A percentile compares a stretch with the other conserved stretches of the same genome.
phyloP scores from a whole-genome alignment of 2,113 vertebrate genomes.

The Nestor notabilis region DNA sequence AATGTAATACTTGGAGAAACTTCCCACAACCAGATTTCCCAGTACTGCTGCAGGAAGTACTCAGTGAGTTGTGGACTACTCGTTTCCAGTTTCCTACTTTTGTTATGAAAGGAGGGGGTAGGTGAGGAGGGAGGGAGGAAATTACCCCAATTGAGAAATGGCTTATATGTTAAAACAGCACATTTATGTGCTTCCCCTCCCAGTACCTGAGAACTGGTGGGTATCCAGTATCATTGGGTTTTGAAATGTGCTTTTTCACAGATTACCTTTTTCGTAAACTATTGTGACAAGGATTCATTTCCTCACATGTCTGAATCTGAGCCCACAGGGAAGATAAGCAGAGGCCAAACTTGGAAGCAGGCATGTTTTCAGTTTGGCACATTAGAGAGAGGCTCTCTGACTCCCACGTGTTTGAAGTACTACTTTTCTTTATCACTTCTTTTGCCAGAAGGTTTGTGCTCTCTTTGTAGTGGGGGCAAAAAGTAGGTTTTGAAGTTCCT shows the following conservation, averaged over 20 bases:
- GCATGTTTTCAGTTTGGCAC: background rate
- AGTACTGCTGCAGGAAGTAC: background rate
- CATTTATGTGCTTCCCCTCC: background rate
- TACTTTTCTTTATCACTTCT: background rate
- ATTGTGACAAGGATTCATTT: constrained; percentile 61
- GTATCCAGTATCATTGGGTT: background rate
- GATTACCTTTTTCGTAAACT: background rate
- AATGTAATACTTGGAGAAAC: background rate
- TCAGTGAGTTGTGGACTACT: background rate
- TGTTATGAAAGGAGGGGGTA: background rate
- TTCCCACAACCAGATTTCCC: background rate
- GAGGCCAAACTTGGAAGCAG: background rate
- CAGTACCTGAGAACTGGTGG: background rate
- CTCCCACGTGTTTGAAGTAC: background rate
- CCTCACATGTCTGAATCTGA: constrained; percentile 12
- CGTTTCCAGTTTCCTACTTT: background rate
- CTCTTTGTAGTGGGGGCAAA: background rate
- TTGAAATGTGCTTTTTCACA: background rate
- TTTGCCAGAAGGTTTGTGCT: background rate
- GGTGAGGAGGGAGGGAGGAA: background rate
- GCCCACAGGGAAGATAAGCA: background rate
- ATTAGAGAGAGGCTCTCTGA: background rate
- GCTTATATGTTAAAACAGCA: background rate
- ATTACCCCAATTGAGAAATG: rapidly evolving
- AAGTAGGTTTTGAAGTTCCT: background rate